Conservation (phyloP, 2,113 vertebrate genomes). For the Lycocorax pyrrhopterus region DNA sequence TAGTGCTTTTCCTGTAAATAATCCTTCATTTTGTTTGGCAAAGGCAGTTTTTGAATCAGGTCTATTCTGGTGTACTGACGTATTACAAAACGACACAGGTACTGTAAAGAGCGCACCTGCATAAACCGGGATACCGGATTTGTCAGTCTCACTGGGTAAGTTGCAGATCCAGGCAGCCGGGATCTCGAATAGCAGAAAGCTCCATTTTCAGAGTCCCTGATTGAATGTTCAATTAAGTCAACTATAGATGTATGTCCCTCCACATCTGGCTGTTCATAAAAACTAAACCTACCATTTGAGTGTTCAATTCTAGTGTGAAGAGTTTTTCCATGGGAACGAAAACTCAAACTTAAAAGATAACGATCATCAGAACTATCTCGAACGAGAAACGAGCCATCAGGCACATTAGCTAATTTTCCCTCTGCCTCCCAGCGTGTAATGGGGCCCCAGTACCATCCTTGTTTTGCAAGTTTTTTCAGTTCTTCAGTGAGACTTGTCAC, state of each 20-base stretch:
- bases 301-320: conserved; percentile 98
- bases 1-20: conserved; percentile 99
- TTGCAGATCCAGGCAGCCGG: conserved; percentile 94
- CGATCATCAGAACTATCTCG: conserved; percentile 96
- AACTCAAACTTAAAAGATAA: conserved; percentile 96
- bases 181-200: conserved; percentile 98
- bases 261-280: conserved; percentile 97
- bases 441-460: conserved; percentile 99
- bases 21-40: conserved; percentile 99
- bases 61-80: conserved; percentile 98
- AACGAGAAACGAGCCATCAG: conserved; percentile 93
- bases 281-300: conserved; percentile 97
- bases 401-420: conserved; percentile 90
- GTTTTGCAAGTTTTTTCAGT: conserved; percentile 94
- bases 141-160: conserved; percentile 94
- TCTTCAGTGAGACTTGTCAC: conserved; percentile 97
- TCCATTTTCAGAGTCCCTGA: conserved; percentile 97
- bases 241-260: conserved; percentile 98
- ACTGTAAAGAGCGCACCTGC: conserved; percentile 98
- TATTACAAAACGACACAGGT: conserved; percentile 98
- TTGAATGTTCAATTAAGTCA: conserved; percentile 94
- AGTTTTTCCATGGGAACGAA: conserved; percentile 94
- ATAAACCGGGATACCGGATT: conserved; percentile 97
- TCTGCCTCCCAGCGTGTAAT: conserved; percentile 98
- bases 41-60: conserved; percentile 98